phyloP scores from a whole-genome alignment of 1,140 invertebrate genomes.

The Drosophila mojavensis region DNA sequence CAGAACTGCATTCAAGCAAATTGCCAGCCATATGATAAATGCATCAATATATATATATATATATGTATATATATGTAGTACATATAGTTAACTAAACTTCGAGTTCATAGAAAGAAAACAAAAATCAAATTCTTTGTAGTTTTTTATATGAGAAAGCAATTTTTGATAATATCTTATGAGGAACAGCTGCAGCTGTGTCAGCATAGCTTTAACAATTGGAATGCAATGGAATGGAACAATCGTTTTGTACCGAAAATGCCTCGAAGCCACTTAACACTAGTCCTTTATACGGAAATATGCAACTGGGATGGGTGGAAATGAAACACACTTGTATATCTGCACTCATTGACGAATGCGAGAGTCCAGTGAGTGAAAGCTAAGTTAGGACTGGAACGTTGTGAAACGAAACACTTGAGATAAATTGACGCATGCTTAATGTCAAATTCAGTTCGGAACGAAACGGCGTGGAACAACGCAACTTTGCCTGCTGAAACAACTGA shows the following conservation, averaged over 20 bases:
- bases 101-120: not conserved
- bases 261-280: not conserved
- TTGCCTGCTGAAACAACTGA: not conserved
- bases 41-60: no score
- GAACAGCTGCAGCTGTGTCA: not conserved
- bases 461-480: not conserved
- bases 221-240: not conserved
- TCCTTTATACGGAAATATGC: no score
- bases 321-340: no score
- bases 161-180: conserved; percentile 10
- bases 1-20: not conserved
- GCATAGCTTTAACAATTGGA: not conserved
- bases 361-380: no score
- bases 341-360: no score
- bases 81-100: not conserved
- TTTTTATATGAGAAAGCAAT: conserved; percentile 4
- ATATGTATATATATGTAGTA: not conserved
- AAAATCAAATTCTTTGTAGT: conserved; percentile 9
- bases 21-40: not conserved
- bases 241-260: not conserved
- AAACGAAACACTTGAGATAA: not conserved
- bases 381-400: not conserved
- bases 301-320: no score
- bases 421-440: no score
- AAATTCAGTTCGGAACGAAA: not conserved